Conservation (phyloP, 2,888 invertebrate genomes). For the Phengaris arion region DNA sequence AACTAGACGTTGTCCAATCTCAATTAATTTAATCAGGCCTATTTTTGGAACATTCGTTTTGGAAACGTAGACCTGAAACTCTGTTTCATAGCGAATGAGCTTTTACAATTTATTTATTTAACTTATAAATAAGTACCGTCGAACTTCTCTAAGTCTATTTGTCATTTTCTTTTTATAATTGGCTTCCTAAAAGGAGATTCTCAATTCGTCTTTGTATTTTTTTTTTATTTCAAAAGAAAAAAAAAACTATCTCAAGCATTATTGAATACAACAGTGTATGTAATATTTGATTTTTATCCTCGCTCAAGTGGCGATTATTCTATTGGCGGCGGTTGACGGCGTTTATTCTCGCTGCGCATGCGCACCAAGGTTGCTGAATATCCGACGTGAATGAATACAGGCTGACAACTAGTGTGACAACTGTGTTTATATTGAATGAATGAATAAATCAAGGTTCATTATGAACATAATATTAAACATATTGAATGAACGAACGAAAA, state of each 20-base stretch:
- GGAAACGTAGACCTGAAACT: neutral
- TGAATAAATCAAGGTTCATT: neutral
- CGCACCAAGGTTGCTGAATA: constrained; percentile 22
- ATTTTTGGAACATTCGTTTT: neutral
- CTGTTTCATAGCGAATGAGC: no score
- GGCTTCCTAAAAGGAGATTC: no score
- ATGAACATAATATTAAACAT: neutral
- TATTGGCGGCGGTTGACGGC: constrained; percentile 17
- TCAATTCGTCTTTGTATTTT: no score
- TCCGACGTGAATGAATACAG: constrained; percentile 5
- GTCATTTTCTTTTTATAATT: no score
- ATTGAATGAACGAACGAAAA: no score
- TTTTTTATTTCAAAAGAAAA: no score
- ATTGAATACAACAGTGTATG: neutral
- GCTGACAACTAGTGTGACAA: constrained; percentile 4
- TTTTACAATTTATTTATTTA: no score
- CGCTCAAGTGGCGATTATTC: constrained; percentile 12
- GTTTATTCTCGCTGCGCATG: constrained; percentile 17
- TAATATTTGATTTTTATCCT: constrained; percentile 1
- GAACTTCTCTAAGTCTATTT: no score
- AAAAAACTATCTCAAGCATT: neutral
- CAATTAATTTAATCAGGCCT: constrained; percentile 2
- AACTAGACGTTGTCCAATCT: constrained; percentile 15
- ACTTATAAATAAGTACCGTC: no score
- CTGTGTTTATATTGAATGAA: neutral